These are phyloP conservation scores for Drosophila peninsularis DNA, from an alignment of 2,888 invertebrate genomes.

Conservation along the genomic window DNA sequence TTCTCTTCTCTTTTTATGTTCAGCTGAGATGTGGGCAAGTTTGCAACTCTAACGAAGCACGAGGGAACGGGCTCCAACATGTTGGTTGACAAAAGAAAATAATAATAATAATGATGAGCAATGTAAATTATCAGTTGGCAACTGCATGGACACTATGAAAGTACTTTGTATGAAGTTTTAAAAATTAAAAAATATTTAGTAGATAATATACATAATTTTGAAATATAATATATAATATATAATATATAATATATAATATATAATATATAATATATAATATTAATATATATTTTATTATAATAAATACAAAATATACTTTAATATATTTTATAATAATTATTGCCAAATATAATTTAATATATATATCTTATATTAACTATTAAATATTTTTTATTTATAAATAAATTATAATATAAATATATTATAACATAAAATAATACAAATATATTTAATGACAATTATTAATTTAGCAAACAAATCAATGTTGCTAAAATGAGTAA, in stretches of 20 bases:
- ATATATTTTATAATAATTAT: no score
- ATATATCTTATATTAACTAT: no score
- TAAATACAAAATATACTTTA: no score
- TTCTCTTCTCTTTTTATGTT: background rate
- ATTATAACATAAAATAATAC: no score
- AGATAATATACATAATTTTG: no score
- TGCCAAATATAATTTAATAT: no score
- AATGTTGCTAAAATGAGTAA: no score
- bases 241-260: background rate
- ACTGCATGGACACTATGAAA: background rate
- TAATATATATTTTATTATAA: no score
- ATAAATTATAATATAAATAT: no score
- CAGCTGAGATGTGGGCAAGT: background rate
- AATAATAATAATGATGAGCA: background rate
- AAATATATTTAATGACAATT: no score
- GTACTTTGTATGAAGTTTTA: background rate
- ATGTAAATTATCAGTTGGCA: slow-evolving; percentile 4
- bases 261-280: background rate
- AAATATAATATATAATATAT: background rate
- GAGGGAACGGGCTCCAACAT: background rate
- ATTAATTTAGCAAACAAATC: no score
- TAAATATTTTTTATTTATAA: no score
- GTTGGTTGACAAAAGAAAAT: slow-evolving; percentile 1
- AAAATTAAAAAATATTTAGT: background rate
- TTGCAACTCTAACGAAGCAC: slow-evolving; percentile 9